Evolutionary conservation across 2,888 invertebrate species (phyloP).

Genomic region (Oscheius sp.): DNA sequence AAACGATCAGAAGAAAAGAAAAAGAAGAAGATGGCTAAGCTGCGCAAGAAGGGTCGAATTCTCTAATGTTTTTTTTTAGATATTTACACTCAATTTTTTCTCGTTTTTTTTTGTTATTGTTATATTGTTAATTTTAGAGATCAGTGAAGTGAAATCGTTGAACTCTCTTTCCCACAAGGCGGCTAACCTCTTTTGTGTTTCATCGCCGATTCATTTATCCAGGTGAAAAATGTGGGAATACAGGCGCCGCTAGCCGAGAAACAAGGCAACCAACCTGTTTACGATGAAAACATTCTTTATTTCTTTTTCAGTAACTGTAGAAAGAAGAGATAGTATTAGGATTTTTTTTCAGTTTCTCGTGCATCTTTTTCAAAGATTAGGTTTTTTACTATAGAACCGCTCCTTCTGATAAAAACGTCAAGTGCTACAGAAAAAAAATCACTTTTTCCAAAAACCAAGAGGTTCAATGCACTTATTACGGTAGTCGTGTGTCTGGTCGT

Average conservation of each 20-base stretch:
- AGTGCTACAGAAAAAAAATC: no score
- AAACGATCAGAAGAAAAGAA: conserved; percentile 59
- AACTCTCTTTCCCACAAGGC: neutral
- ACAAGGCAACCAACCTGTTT: neutral
- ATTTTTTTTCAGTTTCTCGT: no score
- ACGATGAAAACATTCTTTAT: no score
- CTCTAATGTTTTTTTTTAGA: conserved; percentile 45
- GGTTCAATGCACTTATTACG: no score
- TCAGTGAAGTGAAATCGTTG: no score
- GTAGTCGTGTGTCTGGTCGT: conserved; percentile 17
- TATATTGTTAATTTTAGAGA: neutral
- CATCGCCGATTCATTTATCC: conserved; percentile 19
- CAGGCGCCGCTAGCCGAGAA: conserved; percentile 10
- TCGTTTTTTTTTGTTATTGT: conserved; percentile 15
- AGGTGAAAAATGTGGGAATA: conserved; percentile 30
- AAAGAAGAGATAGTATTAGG: no score
- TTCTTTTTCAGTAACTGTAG: no score
- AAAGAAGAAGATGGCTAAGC: conserved; percentile 56
- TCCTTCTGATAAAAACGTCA: no score
- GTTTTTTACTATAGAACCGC: no score
- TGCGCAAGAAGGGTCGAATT: conserved; percentile 61
- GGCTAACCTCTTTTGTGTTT: neutral
- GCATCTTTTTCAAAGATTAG: no score
- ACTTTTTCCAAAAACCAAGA: no score
- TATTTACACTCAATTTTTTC: neutral